Evolutionary conservation across 2,797 vertebrate genomes (phyloP).

Genomic region (Falco columbarius): DNA sequence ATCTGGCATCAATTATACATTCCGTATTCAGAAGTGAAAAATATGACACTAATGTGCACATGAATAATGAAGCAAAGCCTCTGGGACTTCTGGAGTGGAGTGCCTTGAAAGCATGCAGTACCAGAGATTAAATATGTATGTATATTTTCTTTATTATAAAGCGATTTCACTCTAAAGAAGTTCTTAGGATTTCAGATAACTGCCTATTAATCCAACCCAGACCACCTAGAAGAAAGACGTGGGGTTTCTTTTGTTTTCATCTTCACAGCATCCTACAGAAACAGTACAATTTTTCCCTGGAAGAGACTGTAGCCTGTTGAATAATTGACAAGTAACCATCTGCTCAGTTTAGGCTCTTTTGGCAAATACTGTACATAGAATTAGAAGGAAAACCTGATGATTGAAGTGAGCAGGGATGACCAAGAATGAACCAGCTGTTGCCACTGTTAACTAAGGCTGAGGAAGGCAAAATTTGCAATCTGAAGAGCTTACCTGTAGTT

Average conservation of each 20-base stretch:
- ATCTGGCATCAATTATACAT: neutral
- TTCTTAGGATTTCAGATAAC: neutral
- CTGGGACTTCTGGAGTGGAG: neutral
- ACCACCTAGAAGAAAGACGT: neutral
- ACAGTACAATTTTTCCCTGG: neutral
- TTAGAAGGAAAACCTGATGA: neutral
- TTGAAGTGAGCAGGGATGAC: neutral
- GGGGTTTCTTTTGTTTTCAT: neutral
- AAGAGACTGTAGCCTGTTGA: neutral
- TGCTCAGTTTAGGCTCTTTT: neutral
- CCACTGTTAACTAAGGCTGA: neutral
- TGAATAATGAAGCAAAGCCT: slow-evolving; percentile 37
- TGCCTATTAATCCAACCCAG: neutral
- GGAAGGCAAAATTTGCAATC: neutral
- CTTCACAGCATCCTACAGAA: neutral
- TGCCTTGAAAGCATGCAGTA: neutral
- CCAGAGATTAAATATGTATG: neutral
- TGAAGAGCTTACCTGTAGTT: slow-evolving; percentile 82
- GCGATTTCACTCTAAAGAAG: neutral
- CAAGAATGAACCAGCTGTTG: neutral
- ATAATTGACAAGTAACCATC: slow-evolving; percentile 22
- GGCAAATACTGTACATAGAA: neutral
- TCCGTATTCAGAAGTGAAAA: slow-evolving; percentile 28
- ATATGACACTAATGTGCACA: neutral
- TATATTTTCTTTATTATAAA: neutral